A percentile compares a stretch with the other conserved stretches of the same genome.
phyloP scores from a whole-genome alignment of 2,113 vertebrate species.

The Furnarius figulus region DNA sequence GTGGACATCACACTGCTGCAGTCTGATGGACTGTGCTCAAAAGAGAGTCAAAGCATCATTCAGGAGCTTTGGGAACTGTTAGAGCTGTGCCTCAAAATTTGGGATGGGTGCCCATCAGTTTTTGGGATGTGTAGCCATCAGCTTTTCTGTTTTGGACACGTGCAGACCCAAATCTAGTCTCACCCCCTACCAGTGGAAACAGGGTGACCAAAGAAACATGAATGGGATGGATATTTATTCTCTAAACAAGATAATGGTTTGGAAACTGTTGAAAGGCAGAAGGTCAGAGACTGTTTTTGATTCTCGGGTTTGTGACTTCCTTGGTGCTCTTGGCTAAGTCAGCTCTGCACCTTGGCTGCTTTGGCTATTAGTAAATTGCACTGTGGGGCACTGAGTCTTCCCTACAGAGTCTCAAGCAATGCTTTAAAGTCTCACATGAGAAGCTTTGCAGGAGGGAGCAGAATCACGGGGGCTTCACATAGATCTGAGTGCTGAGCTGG shows the following conservation, averaged over 20 bases:
- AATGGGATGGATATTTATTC: not conserved
- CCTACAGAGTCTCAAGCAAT: not conserved
- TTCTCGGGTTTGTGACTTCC: not conserved
- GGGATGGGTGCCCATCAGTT: not conserved
- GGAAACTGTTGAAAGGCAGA: not conserved
- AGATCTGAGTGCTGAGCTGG: not conserved
- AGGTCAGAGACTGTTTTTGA: not conserved
- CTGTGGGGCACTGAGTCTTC: fast-evolving
- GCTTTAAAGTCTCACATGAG: not conserved
- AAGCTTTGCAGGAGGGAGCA: not conserved
- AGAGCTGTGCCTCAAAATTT: not conserved
- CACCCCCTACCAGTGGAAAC: not conserved
- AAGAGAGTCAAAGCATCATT: not conserved
- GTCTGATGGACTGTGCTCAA: not conserved
- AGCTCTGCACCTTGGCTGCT: not conserved
- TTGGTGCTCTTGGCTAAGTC: not conserved
- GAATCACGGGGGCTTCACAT: not conserved
- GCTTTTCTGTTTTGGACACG: not conserved
- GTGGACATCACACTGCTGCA: not conserved
- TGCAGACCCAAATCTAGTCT: not conserved
- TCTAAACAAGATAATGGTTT: not conserved
- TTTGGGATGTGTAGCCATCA: not conserved
- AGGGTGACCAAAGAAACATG: not conserved
- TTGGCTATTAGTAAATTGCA: not conserved
- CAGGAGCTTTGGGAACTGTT: not conserved